A percentile compares a stretch with the other conserved stretches of the same genome.
phyloP scores from a whole-genome alignment of 2,113 vertebrate species.

The Fregata magnificens region DNA sequence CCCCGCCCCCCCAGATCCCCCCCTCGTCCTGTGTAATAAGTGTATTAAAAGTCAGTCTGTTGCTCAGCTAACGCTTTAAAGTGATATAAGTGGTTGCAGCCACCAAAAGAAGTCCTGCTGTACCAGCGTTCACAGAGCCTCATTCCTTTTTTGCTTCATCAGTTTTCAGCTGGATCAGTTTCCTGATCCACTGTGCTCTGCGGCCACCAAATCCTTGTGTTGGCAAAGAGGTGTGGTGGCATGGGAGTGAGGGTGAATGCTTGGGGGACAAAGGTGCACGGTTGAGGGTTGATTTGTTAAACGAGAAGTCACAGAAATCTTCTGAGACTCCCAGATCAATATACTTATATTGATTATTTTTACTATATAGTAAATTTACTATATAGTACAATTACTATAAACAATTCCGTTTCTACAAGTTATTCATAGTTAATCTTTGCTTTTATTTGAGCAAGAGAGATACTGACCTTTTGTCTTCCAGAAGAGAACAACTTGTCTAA shows the following conservation, averaged over 20 bases:
- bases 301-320: not conserved
- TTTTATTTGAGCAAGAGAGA: not conserved
- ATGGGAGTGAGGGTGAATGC: not conserved
- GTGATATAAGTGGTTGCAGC: not conserved
- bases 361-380: no score
- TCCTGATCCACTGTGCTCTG: not conserved
- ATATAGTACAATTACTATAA: no score
- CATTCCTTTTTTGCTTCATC: not conserved
- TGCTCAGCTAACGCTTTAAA: not conserved
- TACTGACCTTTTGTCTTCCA: not conserved
- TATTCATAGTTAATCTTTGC: not conserved
- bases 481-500: not conserved
- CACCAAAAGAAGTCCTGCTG: not conserved
- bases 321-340: not conserved
- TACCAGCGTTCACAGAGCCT: not conserved
- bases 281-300: not conserved
- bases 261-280: not conserved
- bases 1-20: fast-evolving
- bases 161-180: not conserved
- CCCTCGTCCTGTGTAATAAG: not conserved
- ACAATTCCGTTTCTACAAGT: not conserved
- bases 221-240: not conserved
- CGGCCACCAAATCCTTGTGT: not conserved
- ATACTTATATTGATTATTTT: no score
- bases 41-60: not conserved